Base-by-base conservation (phyloP, 1,140 invertebrate genomes). In the Fopius arisanus region DNA sequence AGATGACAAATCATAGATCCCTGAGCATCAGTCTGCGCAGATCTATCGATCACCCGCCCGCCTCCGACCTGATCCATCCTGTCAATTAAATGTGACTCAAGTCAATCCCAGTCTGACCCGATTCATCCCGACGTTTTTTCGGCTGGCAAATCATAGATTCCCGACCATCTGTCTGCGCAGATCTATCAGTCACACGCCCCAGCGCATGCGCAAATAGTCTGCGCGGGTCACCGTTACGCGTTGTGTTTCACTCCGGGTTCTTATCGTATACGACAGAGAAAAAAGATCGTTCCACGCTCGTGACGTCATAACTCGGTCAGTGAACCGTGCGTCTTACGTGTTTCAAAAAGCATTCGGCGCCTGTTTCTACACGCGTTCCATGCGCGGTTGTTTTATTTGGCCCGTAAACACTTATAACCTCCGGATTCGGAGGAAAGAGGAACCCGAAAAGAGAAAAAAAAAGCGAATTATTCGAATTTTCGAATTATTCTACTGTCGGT, bases 291-390 rank as follows among this genome's bases (percentile, higher is more conserved):
- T 59, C 29, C 40, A n/a, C 23, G 67, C 76, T 28, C 40, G 74
- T 82, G 81, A 82, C 80, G 81, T 82, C 80, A 82, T 82, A 82
- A 82, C 80, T 82, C 81, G 81, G 81, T 82, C 81, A 82, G 77
- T 82, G 81, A 82, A 82, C 81, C 81, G 77, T 62, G 73, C 75
- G 80, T 82, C 79, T 82, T 82, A 82, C 81, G 77, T 78, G 78
- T 80, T 82, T 81, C 75, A 78, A 82, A 82, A 48, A 82, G 81
- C 79, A 79, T 80, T 81, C 77, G 78, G 79, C 80, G 79, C 79
- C 81, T 72, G 75, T 48, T 76, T 62, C 67, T 40, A 3, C 19
- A 72, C 62, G 70, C 72, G 28, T 23, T 67, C 67, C 54, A 23
- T 54, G 51, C 48, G 21, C 54, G 12, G 16, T 65, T 63, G 59